A percentile compares a stretch with the other conserved stretches of the same genome.
phyloP scores from a whole-genome alignment of 64 coral and sea anemone species.

The Stichodactyla mertensii region DNA sequence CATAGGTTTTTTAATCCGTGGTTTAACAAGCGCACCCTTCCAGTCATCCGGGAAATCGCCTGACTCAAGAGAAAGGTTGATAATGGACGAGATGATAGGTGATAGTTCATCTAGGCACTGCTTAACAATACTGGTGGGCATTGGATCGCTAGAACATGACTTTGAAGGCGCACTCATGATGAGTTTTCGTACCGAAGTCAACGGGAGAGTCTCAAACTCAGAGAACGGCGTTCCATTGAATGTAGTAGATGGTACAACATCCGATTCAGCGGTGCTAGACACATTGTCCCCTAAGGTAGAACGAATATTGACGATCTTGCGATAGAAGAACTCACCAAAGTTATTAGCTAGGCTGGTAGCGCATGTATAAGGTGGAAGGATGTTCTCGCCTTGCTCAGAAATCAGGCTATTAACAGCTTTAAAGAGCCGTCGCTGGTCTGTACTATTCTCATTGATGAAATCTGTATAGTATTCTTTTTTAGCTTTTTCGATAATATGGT shows the following conservation, averaged over 20 bases:
- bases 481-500: constrained; percentile 25
- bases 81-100: constrained; percentile 20
- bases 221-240: constrained; percentile 27
- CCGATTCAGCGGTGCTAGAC: not conserved
- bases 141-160: no score
- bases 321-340: constrained; percentile 29
- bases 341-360: constrained; percentile 25
- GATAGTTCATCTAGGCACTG: constrained; percentile 29
- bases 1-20: constrained; percentile 35
- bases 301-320: constrained; percentile 36
- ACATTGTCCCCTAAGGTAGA: constrained; percentile 9
- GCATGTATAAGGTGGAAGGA: constrained; percentile 6
- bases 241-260: not conserved
- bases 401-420: constrained; percentile 3
- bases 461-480: constrained; percentile 42
- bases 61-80: constrained; percentile 32
- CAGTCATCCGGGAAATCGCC: constrained; percentile 34
- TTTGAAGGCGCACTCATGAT: not conserved
- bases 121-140: not conserved
- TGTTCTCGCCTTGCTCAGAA: not conserved
- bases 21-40: constrained; percentile 40
- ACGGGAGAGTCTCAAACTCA: constrained; percentile 6
- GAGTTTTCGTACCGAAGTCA: not conserved
- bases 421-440: constrained; percentile 27
- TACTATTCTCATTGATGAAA: constrained; percentile 40